A percentile compares a stretch with the other conserved stretches of the same genome.
Evolutionary conservation across 2,888 invertebrate species (phyloP).

Genomic region (Andricus curvator): DNA sequence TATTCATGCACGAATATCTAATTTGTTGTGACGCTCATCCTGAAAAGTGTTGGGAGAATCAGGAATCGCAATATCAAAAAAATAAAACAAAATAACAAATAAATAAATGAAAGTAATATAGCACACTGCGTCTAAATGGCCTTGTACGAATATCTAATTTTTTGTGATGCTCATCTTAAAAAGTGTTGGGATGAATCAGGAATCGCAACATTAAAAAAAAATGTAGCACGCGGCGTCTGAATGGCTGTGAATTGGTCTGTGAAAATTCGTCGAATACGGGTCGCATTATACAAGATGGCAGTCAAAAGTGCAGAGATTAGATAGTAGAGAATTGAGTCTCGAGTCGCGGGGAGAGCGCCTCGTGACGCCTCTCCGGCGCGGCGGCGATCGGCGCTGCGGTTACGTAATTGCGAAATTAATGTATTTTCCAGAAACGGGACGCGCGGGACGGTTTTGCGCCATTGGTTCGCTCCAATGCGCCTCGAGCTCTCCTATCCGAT

Average conservation of each 20-base stretch:
- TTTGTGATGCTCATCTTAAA: slow-evolving; percentile 22
- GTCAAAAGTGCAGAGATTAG: slow-evolving; percentile 73
- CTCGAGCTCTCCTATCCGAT: slow-evolving; percentile 63
- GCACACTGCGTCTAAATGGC: too few relatives aligned
- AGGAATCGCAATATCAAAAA: too few relatives aligned
- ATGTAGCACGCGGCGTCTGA: slow-evolving; percentile 1
- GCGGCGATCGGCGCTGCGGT: slow-evolving; percentile 44
- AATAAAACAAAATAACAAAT: too few relatives aligned
- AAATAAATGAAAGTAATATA: background rate
- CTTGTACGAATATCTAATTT: slow-evolving; percentile 33
- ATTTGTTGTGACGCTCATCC: too few relatives aligned
- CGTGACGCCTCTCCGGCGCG: slow-evolving; percentile 60
- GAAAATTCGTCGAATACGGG: slow-evolving; percentile 43
- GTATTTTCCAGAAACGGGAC: slow-evolving; percentile 54
- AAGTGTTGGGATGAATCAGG: background rate
- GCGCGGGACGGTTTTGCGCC: slow-evolving; percentile 59
- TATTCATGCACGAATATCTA: too few relatives aligned
- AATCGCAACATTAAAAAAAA: slow-evolving; percentile 21
- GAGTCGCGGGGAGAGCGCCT: slow-evolving; percentile 57
- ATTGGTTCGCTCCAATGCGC: slow-evolving; percentile 58
- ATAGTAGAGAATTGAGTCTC: slow-evolving; percentile 63
- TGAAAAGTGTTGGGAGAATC: too few relatives aligned
- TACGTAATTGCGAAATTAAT: slow-evolving; percentile 57
- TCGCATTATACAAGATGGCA: slow-evolving; percentile 73
- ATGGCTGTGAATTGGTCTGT: background rate